Evolutionary conservation across 2,113 vertebrate genomes (phyloP), one percentile per base, ranked within the genome.

Genomic region (Xerus inauris): DNA sequence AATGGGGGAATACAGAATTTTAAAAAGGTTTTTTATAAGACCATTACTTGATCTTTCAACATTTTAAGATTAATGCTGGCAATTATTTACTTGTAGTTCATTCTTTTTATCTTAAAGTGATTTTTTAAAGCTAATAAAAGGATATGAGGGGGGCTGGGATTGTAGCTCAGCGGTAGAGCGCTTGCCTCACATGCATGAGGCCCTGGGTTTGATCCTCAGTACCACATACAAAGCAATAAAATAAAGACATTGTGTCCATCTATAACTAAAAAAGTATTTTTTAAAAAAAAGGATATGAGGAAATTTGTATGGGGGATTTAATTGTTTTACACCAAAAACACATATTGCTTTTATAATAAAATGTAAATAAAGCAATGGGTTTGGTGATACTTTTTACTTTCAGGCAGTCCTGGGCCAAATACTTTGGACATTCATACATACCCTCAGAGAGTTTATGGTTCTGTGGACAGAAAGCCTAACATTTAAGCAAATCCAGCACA

Each of bases 111-210:
- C 30, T 82, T 89, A 79, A 73, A 73, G 26, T 84, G 9, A 65
- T 35, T 94, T 94, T 85, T 93, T 94, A 64, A 95, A 94, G 22
- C 62, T 95, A 92, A 93, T 91, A 65, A 49, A 57, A 67, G 12
- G 0, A 59, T 86, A 51, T 54, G 9, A 89, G 47, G 54, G n/a
- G n/a, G n/a, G n/a, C n/a, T n/a, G n/a, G n/a, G n/a, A n/a, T n/a
- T n/a, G n/a, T n/a, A n/a, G n/a, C n/a, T n/a, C n/a, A n/a, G n/a
- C n/a, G n/a, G n/a, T n/a, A n/a, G n/a, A n/a, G n/a, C n/a, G n/a
- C n/a, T n/a, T n/a, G n/a, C n/a, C n/a, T n/a, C n/a, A n/a, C n/a
- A n/a, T n/a, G n/a, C n/a, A n/a, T n/a, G n/a, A n/a, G n/a, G n/a
- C n/a, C n/a, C n/a, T n/a, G n/a, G n/a, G n/a, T n/a, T n/a, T n/a